phyloP scores from a whole-genome alignment of 2,797 vertebrate genomes.

The Anolis apletophallus region DNA sequence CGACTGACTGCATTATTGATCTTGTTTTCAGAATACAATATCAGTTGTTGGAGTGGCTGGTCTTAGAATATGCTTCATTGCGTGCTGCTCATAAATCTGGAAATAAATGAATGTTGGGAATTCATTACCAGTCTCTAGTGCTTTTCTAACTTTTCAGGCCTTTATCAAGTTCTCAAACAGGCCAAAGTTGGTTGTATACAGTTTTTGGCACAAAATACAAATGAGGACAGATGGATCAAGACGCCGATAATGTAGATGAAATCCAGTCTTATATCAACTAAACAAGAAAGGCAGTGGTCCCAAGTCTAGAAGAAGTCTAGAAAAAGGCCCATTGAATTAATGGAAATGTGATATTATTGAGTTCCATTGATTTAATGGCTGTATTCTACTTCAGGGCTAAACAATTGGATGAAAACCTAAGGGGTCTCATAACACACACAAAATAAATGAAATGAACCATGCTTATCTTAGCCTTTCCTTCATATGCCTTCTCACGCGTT shows the following conservation, averaged over 20 bases:
- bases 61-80: neutral
- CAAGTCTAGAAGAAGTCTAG: too few relatives aligned
- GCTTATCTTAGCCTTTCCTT: neutral
- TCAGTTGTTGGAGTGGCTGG: neutral
- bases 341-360: too few relatives aligned
- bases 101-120: neutral
- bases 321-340: too few relatives aligned
- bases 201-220: neutral
- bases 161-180: too few relatives aligned
- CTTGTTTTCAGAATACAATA: neutral
- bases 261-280: neutral
- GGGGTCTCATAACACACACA: too few relatives aligned
- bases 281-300: neutral
- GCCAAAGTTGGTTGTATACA: neutral
- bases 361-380: too few relatives aligned
- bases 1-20: neutral
- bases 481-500: neutral
- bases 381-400: too few relatives aligned
- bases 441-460: neutral
- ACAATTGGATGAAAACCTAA: too few relatives aligned
- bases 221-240: neutral
- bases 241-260: neutral
- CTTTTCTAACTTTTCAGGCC: too few relatives aligned
- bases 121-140: too few relatives aligned
- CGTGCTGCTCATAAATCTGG: too few relatives aligned